A percentile compares a stretch with the other conserved stretches of the same genome.
Conservation (phyloP, 2,113 vertebrate species). For the Pseudolaguvia tuberculata region DNA sequence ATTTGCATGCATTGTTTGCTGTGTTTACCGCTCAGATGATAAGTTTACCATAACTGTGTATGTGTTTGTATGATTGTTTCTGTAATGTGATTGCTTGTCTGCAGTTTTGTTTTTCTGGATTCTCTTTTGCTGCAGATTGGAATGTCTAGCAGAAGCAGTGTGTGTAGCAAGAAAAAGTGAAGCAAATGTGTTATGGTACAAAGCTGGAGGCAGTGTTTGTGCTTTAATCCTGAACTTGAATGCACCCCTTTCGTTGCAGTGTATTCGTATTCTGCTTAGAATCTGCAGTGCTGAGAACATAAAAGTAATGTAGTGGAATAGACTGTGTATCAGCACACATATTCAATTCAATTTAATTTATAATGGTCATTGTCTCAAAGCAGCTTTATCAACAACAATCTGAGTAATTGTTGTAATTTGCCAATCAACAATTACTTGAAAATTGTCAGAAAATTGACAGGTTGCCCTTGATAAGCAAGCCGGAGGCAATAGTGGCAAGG, state of each 20-base stretch:
- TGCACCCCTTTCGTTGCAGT: neutral
- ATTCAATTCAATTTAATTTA: too few species aligned
- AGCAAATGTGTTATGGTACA: neutral
- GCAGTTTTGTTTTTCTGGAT: slow-evolving; percentile 21
- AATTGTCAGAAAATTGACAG: too few species aligned
- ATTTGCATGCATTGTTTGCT: slow-evolving; percentile 32
- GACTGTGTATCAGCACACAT: too few species aligned
- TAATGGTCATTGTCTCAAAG: too few species aligned
- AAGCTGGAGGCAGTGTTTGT: neutral
- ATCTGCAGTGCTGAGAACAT: neutral
- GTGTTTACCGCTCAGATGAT: slow-evolving; percentile 29
- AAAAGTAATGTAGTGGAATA: too few species aligned
- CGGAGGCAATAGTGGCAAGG: too few species aligned
- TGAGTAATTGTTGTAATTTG: too few species aligned
- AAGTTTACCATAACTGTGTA: slow-evolving; percentile 15
- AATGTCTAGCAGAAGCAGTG: slow-evolving; percentile 27
- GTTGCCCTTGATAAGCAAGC: too few species aligned
- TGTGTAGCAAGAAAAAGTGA: neutral
- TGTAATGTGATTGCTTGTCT: neutral
- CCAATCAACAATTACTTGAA: too few species aligned
- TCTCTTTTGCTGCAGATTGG: slow-evolving; percentile 40
- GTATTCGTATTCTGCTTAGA: neutral
- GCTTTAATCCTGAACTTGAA: neutral
- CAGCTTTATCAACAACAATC: too few species aligned
- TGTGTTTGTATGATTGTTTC: neutral